Evolutionary conservation across 2,888 invertebrate species (phyloP).

Genomic region (Osmoderma eremita): DNA sequence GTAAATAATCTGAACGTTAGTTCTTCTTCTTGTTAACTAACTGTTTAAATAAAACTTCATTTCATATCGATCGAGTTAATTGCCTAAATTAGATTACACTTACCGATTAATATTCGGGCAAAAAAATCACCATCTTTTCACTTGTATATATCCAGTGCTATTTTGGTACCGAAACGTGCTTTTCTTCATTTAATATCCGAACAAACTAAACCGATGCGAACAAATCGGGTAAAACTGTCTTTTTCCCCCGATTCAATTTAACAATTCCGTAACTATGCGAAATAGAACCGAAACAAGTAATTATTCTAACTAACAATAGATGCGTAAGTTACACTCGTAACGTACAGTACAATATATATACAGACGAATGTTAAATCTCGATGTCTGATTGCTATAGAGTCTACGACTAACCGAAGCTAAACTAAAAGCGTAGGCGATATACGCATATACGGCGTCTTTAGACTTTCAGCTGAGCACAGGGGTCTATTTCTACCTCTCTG

Average conservation of each 20-base stretch:
- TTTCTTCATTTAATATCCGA: not conserved
- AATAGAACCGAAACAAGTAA: not conserved
- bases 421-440: slow-evolving; percentile 32
- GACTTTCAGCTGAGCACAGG: slow-evolving; percentile 27
- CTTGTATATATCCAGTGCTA: slow-evolving; percentile 26
- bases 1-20: slow-evolving; percentile 16
- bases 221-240: not conserved
- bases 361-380: slow-evolving; percentile 16
- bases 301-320: too few species aligned
- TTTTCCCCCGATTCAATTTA: not conserved
- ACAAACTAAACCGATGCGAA: slow-evolving; percentile 9
- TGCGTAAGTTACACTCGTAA: too few species aligned
- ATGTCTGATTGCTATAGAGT: slow-evolving; percentile 23
- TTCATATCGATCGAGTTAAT: slow-evolving; percentile 14
- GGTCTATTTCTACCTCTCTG: slow-evolving; percentile 29
- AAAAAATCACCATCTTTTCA: slow-evolving; percentile 16
- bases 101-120: slow-evolving; percentile 38
- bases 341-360: slow-evolving; percentile 4
- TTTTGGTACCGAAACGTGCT: slow-evolving; percentile 18
- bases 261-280: not conserved
- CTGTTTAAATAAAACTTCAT: not conserved
- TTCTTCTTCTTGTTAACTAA: too few species aligned
- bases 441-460: slow-evolving; percentile 30
- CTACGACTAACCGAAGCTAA: slow-evolving; percentile 26
- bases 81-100: slow-evolving; percentile 21